Evolutionary conservation across 2,888 invertebrate genomes (phyloP), one percentile per base, ranked within the genome.

Genomic region (Cancer borealis): DNA sequence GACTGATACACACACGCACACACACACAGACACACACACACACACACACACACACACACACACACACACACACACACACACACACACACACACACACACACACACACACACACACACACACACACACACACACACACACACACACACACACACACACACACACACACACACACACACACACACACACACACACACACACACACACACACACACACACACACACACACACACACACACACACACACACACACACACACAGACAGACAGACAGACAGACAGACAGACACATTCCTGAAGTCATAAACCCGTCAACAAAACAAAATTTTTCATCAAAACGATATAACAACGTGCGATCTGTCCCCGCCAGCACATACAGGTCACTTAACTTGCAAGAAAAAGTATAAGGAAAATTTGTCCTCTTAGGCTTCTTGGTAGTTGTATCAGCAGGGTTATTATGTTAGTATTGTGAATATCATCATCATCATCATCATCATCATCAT

Each of bases 121-220:
- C n/a, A n/a, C n/a, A n/a, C n/a, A n/a, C n/a, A n/a, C n/a, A n/a
- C n/a, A n/a, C n/a, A n/a, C n/a, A n/a, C 49, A 0, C 90, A 49
- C 90, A 90, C 54, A 49, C 90, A 54, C 90, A 90, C 54, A 89
- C 88, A 49, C 47, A 89, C 88, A n/a, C 88, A 47, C 88, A 90
- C 54, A 49, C 90, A 54, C 90, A 90, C 54, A 47, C 88, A 49
- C 47, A 47, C 88, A n/a, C 49, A 0, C 90, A 49, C 90, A 90
- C 54, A 49, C 90, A 54, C 90, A 90, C 54, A 89, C 88, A 49
- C 47, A 89, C 88, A n/a, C 88, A 47, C 88, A 89, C 45, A n/a
- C 88, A 47, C 88, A 89, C 88, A n/a, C 88, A 89, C 88, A 47
- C 88, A n/a, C 88, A 47, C 88, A 47, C 47, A n/a, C 47, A 47